Percentiles rank a stretch among this genome's conserved stretches.
Evolutionary conservation across 2,797 vertebrate genomes (phyloP).

Genomic region (Hyperoplus immaculatus): DNA sequence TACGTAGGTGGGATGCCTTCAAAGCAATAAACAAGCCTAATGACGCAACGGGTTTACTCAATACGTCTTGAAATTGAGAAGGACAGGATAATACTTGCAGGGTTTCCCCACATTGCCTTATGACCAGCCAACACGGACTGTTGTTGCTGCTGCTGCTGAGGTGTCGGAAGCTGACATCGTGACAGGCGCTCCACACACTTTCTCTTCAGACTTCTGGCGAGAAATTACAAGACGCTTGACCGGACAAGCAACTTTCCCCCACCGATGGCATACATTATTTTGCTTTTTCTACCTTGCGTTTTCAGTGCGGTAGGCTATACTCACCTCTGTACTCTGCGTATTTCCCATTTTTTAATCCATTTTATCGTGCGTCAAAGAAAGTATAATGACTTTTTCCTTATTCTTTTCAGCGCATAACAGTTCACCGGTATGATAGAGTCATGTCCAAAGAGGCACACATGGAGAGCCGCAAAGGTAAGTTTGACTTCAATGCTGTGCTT

Average conservation of each 20-base stretch:
- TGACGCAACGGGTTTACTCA: constrained; percentile 82
- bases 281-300: constrained; percentile 67
- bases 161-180: constrained; percentile 64
- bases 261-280: constrained; percentile 36
- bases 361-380: constrained; percentile 12
- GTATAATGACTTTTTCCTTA: background rate
- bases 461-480: constrained; percentile 74
- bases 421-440: constrained; percentile 41
- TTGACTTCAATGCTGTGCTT: constrained; percentile 28
- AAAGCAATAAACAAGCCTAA: constrained; percentile 53
- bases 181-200: constrained; percentile 42
- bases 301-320: constrained; percentile 72
- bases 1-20: constrained; percentile 49
- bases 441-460: constrained; percentile 43
- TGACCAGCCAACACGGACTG: constrained; percentile 55
- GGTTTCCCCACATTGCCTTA: constrained; percentile 65
- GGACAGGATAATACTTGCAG: constrained; percentile 76
- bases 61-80: constrained; percentile 42
- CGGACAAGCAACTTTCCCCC: constrained; percentile 17
- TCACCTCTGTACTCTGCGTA: background rate
- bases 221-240: background rate
- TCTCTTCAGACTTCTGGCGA: constrained; percentile 23
- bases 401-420: constrained; percentile 66
- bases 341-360: background rate
- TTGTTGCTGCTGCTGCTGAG: constrained; percentile 1